These are phyloP conservation scores for Chymomyza caudatula DNA, from an alignment of 2,888 invertebrate species.

Conservation along the genomic window DNA sequence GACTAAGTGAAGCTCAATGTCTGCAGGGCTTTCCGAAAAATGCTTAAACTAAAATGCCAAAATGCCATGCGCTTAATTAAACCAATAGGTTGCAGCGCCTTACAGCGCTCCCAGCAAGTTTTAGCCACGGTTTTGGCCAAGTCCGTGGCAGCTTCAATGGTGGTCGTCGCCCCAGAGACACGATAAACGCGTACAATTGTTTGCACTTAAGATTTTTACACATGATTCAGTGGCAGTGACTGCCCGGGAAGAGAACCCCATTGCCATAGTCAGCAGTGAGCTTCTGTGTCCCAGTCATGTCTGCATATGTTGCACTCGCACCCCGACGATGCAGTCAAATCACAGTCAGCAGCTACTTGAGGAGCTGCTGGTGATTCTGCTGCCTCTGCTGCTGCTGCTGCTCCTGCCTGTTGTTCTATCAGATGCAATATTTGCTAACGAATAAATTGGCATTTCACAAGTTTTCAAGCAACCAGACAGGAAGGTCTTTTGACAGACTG, in stretches of 20 bases:
- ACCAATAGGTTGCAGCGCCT: slow-evolving; percentile 13
- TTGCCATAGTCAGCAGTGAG: slow-evolving; percentile 25
- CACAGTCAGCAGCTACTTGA: slow-evolving; percentile 30
- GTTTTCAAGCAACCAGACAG: not conserved
- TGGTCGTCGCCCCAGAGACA: slow-evolving; percentile 74
- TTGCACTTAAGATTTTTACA: slow-evolving; percentile 79
- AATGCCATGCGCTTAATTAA: slow-evolving; percentile 59
- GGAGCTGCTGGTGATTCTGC: slow-evolving; percentile 1
- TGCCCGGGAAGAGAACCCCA: not conserved
- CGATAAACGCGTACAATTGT: slow-evolving; percentile 78
- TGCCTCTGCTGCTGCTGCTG: slow-evolving; percentile 16
- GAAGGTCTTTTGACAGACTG: slow-evolving; percentile 6
- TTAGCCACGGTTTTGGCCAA: slow-evolving; percentile 5
- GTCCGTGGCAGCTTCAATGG: slow-evolving; percentile 55
- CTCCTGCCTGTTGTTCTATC: slow-evolving; percentile 59
- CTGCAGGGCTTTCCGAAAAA: slow-evolving; percentile 69
- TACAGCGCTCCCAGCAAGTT: not conserved
- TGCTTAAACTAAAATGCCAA: slow-evolving; percentile 64
- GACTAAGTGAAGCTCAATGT: slow-evolving; percentile 34
- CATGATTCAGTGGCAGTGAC: slow-evolving; percentile 74
- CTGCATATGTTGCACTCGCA: slow-evolving; percentile 69
- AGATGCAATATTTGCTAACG: slow-evolving; percentile 73
- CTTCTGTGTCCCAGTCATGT: slow-evolving; percentile 68
- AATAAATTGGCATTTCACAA: slow-evolving; percentile 73
- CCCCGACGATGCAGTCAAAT: slow-evolving; percentile 37